Conservation (phyloP, 2,113 vertebrate genomes). For the Pseudorasbora parva region DNA sequence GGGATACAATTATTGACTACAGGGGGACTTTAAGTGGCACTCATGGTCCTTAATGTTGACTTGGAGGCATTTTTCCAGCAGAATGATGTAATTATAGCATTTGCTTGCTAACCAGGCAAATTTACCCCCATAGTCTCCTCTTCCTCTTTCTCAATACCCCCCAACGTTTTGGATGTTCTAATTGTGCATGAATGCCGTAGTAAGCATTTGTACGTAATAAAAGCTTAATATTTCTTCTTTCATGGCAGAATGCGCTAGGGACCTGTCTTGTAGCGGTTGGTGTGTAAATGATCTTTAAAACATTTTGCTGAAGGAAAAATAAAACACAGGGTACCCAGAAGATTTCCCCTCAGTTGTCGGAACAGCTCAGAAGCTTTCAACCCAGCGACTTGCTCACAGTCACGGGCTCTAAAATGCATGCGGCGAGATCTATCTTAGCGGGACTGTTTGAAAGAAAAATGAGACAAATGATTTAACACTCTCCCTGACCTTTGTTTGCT, state of each 20-base stretch:
- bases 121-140: background rate
- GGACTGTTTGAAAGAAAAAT: conserved; percentile 49
- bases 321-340: conserved; percentile 41
- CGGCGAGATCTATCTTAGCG: conserved; percentile 43
- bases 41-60: background rate
- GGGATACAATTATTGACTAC: too few species aligned
- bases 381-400: conserved; percentile 48
- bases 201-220: conserved; percentile 36
- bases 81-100: background rate
- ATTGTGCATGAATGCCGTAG: conserved; percentile 13
- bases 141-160: background rate
- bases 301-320: conserved; percentile 30
- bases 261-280: conserved; percentile 44
- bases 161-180: background rate
- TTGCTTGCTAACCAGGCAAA: background rate
- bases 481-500: conserved; percentile 67
- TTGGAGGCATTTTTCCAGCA: background rate
- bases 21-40: background rate
- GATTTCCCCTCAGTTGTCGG: conserved; percentile 31
- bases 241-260: conserved; percentile 34
- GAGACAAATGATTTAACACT: conserved; percentile 66
- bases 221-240: conserved; percentile 54
- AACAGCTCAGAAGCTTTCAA: conserved; percentile 55
- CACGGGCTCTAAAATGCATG: conserved; percentile 33
- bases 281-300: conserved; percentile 53